Conservation (phyloP, 2,888 invertebrate genomes). For the Stenotaenia linearis region DNA sequence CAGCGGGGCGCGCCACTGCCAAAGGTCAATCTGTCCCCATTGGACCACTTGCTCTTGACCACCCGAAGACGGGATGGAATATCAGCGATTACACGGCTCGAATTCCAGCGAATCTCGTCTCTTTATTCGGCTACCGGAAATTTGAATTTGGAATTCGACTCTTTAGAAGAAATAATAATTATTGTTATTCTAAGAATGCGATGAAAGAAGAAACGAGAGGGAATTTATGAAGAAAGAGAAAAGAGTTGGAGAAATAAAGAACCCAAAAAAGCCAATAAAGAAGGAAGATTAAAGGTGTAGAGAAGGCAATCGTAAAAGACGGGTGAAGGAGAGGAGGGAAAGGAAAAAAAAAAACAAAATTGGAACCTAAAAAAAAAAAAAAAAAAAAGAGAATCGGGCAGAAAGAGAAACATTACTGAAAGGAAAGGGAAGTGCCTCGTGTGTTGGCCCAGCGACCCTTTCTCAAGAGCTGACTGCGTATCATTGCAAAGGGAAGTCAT, state of each 20-base stretch:
- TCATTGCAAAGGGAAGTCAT: background rate
- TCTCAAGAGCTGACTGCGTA: background rate
- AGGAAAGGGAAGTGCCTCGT: background rate
- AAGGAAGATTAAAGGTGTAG: background rate
- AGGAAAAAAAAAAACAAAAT: background rate
- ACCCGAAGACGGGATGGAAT: background rate
- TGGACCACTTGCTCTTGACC: background rate
- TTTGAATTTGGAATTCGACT: background rate
- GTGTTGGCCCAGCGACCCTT: background rate
- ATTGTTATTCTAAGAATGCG: background rate
- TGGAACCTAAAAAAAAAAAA: too few species aligned
- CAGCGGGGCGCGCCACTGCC: background rate
- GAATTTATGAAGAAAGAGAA: background rate
- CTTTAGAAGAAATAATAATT: background rate
- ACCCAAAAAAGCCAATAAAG: background rate
- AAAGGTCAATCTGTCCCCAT: background rate
- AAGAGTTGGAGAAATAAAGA: background rate
- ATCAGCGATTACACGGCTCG: background rate
- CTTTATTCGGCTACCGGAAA: too few species aligned
- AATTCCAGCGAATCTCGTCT: background rate
- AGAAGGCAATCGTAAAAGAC: background rate
- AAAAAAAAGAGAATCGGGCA: background rate
- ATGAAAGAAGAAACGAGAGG: background rate
- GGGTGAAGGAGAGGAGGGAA: background rate
- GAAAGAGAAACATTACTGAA: background rate